Conservation (phyloP, 2,113 vertebrate species). For the Callocephalon fimbriatum region DNA sequence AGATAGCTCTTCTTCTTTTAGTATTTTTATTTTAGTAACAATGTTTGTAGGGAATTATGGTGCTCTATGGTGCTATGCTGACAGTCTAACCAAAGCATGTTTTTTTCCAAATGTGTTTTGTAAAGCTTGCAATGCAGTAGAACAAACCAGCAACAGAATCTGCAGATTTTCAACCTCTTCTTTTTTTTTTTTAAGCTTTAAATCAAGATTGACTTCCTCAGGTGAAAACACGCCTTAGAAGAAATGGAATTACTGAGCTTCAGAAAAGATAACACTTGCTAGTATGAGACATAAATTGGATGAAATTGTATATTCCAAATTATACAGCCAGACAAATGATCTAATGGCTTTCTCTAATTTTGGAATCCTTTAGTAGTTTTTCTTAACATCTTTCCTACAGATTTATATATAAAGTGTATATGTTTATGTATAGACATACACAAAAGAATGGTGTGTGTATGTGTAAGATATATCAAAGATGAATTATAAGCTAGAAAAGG, state of each 20-base stretch:
- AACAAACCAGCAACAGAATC: background rate
- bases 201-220: background rate
- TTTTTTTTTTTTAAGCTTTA: background rate
- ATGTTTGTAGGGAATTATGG: background rate
- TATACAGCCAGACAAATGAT: background rate
- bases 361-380: background rate
- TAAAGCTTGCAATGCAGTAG: background rate
- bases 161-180: background rate
- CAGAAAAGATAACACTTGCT: background rate
- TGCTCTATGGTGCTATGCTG: background rate
- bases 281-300: background rate
- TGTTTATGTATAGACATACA: background rate
- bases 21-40: background rate
- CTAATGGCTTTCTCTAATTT: background rate
- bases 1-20: background rate
- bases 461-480: background rate
- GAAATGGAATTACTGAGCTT: background rate
- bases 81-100: background rate
- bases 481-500: background rate
- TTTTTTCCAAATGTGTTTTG: background rate
- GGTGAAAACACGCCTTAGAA: background rate
- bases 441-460: fast-evolving
- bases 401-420: background rate
- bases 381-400: background rate
- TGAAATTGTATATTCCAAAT: background rate